phyloP scores from a whole-genome alignment of 1,140 invertebrate species.

The Panonychus citri region DNA sequence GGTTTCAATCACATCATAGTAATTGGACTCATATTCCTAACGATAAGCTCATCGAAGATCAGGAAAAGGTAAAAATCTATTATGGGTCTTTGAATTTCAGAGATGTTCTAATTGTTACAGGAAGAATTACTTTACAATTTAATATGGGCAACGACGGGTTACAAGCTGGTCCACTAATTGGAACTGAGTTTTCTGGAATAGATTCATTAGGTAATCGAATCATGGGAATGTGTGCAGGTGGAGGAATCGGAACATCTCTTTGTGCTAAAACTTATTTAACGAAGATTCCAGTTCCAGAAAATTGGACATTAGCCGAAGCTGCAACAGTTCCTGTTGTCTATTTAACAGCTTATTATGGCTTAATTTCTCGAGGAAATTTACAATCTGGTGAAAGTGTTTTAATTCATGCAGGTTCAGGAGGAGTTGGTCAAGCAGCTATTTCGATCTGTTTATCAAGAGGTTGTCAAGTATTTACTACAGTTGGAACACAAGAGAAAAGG shows the following conservation, averaged over 20 bases:
- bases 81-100: constrained; percentile 88
- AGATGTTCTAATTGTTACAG: constrained; percentile 47
- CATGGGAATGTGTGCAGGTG: constrained; percentile 81
- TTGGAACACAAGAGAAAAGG: too few species aligned
- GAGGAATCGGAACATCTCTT: constrained; percentile 68
- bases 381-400: too few species aligned
- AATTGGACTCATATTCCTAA: constrained; percentile 16
- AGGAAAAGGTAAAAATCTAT: constrained; percentile 47
- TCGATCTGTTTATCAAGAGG: too few species aligned
- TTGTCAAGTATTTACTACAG: too few species aligned
- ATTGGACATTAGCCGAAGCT: too few species aligned
- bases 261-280: too few species aligned
- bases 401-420: too few species aligned
- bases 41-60: constrained; percentile 16
- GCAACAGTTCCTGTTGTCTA: too few species aligned
- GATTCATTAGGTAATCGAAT: constrained; percentile 44
- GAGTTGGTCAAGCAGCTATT: too few species aligned
- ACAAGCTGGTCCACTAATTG: constrained; percentile 28
- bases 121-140: constrained; percentile 80
- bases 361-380: too few species aligned
- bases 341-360: too few species aligned
- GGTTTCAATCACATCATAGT: constrained; percentile 64
- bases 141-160: constrained; percentile 45
- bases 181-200: constrained; percentile 74
- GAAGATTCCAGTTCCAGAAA: constrained; percentile 77